Evolutionary conservation across 2,888 invertebrate species (phyloP).

Genomic region (Pegoplata infirma): DNA sequence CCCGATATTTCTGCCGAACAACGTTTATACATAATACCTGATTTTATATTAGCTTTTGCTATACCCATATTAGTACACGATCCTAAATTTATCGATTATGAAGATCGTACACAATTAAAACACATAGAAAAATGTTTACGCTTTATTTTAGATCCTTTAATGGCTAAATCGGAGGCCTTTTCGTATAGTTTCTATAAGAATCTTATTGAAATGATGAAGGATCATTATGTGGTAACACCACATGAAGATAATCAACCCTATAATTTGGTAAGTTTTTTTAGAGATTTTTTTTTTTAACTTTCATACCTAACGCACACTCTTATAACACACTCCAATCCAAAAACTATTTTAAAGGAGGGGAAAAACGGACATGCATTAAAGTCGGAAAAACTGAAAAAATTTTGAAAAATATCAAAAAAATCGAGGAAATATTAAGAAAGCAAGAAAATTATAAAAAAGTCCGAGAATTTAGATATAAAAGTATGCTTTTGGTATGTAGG

Average conservation of each 20-base stretch:
- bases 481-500: no score
- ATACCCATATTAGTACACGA: slow-evolving; percentile 97
- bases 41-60: slow-evolving; percentile 98
- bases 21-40: slow-evolving; percentile 93
- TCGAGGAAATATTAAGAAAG: no score
- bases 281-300: neutral
- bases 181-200: slow-evolving; percentile 97
- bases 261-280: slow-evolving; percentile 88
- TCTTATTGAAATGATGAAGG: slow-evolving; percentile 95
- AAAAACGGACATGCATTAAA: no score
- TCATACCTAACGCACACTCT: no score
- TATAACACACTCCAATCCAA: no score
- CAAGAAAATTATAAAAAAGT: no score
- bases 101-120: slow-evolving; percentile 87
- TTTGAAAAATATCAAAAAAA: no score
- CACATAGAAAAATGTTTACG: slow-evolving; percentile 91
- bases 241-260: slow-evolving; percentile 88
- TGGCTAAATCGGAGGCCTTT: slow-evolving; percentile 95
- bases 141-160: slow-evolving; percentile 96
- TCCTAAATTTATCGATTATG: slow-evolving; percentile 87
- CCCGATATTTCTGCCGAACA: slow-evolving; percentile 79
- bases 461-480: no score
- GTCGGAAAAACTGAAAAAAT: no score
- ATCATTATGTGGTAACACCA: slow-evolving; percentile 90
- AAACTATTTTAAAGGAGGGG: no score